phyloP scores from a whole-genome alignment of 2,113 vertebrate species.

The Pseudopodoces humilis region DNA sequence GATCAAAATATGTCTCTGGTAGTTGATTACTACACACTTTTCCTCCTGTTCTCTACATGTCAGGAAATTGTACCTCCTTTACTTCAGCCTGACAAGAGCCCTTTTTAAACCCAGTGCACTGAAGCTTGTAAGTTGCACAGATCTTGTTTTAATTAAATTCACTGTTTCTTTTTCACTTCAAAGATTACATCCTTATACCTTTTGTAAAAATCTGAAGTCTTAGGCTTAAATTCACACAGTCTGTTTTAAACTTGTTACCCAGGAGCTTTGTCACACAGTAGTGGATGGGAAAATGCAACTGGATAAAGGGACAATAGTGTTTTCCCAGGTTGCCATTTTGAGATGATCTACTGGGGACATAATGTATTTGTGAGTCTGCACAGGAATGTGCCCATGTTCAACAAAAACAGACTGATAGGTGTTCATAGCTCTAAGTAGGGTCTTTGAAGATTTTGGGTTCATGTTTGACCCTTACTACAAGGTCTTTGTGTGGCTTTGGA shows the following conservation, averaged over 20 bases:
- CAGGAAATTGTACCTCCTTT: constrained; percentile 70
- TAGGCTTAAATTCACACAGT: neutral
- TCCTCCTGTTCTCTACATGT: constrained; percentile 14
- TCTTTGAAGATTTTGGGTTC: neutral
- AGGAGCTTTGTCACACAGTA: neutral
- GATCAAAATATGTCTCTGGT: neutral
- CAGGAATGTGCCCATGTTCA: neutral
- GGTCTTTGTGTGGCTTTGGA: neutral
- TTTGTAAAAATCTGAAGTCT: neutral
- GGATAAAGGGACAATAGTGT: neutral
- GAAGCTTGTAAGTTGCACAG: constrained; percentile 53
- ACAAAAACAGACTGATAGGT: neutral
- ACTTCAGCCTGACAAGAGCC: constrained; percentile 57
- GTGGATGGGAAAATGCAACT: neutral
- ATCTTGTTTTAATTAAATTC: constrained; percentile 62
- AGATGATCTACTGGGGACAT: neutral
- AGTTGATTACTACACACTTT: constrained; percentile 53
- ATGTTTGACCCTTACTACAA: neutral
- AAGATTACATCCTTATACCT: neutral
- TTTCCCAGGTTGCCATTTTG: neutral
- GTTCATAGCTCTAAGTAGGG: neutral
- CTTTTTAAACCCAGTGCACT: constrained; percentile 47
- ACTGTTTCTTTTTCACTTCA: constrained; percentile 1
- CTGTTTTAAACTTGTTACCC: neutral
- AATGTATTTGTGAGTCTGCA: neutral